Evolutionary conservation across 2,888 invertebrate genomes (phyloP), one percentile per base, ranked within the genome.

Genomic region (Copidosoma aretas): DNA sequence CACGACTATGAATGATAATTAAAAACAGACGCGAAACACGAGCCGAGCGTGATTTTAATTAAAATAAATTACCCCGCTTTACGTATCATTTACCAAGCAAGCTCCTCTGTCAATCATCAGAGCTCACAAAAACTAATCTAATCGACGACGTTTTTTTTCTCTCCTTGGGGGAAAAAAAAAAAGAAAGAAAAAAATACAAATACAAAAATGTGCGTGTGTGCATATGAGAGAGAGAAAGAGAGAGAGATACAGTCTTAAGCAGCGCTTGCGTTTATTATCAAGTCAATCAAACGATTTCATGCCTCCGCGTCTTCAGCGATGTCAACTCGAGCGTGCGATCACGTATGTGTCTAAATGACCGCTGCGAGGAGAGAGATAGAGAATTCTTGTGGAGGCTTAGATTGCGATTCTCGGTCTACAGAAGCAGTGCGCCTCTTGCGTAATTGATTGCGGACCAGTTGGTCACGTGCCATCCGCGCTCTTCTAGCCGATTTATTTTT

Each of bases 271-370:
- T 77, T 77, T 73, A 78, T 79, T 77, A 77, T 78, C 78, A 75
- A 79, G 77, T 77, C 78, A 75, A 77, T 79, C 77, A 78, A 78
- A 78, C 73, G 75, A n/a, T n/a, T n/a, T n/a, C n/a, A 64, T 56
- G 53, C 53, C 8, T 64, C 64, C 52, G 68, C 64, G 61, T 56
- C 64, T 68, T 25, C 22, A 21, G 25, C 46, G 32, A 54, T 53
- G 57, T 61, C 56, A 66, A 64, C 59, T 52, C 32, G 60, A 24
- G 54, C 43, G 53, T 43, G 57, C 65, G 39, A 15, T 24, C 60
- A 64, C 39, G 60, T 63, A 64, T 54, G 67, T 24, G 65, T 63
- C 57, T 63, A 70, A 70, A 70, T 66, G 52, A 70, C 39, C 32
- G 39, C 53, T 51, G 46, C 53, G 59, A 24, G 43, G 12, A 12